Percentiles rank a stretch among this genome's conserved stretches.
Conservation (phyloP, 2,888 invertebrate species). For the Atherix ibis region DNA sequence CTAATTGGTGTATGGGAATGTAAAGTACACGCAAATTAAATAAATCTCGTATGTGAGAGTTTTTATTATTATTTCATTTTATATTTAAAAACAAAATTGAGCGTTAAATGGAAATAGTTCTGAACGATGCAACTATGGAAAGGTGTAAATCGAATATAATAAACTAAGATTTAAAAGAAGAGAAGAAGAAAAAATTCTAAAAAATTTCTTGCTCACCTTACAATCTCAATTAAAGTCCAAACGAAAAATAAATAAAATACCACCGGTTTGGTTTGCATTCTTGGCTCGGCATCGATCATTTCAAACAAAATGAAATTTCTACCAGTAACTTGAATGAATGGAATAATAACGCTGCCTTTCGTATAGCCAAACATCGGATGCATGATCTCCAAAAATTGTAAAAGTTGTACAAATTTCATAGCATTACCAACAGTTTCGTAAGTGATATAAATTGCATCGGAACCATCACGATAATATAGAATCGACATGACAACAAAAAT, state of each 20-base stretch:
- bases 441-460: constrained; percentile 49
- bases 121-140: too few species aligned
- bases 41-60: too few species aligned
- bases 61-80: too few species aligned
- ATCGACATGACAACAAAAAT: constrained; percentile 55
- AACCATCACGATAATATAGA: constrained; percentile 59
- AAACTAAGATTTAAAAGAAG: too few species aligned
- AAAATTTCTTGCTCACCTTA: too few species aligned
- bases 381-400: constrained; percentile 75
- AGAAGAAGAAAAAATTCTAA: too few species aligned
- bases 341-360: constrained; percentile 53
- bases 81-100: too few species aligned
- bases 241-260: constrained; percentile 75
- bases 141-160: too few species aligned
- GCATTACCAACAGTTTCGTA: constrained; percentile 60
- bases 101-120: too few species aligned
- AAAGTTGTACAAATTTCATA: constrained; percentile 64
- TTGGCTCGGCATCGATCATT: constrained; percentile 68
- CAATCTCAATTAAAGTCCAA: constrained; percentile 69
- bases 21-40: too few species aligned
- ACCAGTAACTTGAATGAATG: constrained; percentile 66
- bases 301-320: constrained; percentile 63
- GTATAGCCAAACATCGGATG: constrained; percentile 83
- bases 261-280: constrained; percentile 75
- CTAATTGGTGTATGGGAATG: too few species aligned